phyloP scores from a whole-genome alignment of 2,113 vertebrate species.

The Alces alces region DNA sequence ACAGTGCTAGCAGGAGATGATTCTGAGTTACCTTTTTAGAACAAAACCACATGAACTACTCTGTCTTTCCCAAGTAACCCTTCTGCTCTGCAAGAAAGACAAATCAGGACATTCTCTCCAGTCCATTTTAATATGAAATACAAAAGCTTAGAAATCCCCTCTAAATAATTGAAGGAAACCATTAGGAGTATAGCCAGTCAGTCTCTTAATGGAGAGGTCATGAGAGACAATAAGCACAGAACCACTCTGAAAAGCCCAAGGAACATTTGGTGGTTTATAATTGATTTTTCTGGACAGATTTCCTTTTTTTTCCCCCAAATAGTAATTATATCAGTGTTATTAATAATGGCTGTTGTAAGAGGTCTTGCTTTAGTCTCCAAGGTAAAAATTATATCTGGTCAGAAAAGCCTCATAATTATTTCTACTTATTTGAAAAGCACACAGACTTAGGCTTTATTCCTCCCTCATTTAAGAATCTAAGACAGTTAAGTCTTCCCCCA shows the following conservation, averaged over 20 bases:
- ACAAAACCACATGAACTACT: slow-evolving; percentile 52
- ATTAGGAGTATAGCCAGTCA: slow-evolving; percentile 65
- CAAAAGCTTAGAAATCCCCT: slow-evolving; percentile 62
- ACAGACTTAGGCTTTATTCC: slow-evolving; percentile 30
- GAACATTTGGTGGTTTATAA: slow-evolving; percentile 68
- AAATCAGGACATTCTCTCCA: slow-evolving; percentile 37
- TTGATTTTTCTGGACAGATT: slow-evolving; percentile 75
- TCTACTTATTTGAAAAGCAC: slow-evolving; percentile 65
- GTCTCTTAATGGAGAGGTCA: slow-evolving; percentile 65
- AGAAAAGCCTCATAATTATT: slow-evolving; percentile 73
- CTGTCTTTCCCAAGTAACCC: background rate
- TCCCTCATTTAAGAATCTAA: slow-evolving; percentile 57
- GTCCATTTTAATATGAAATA: slow-evolving; percentile 69
- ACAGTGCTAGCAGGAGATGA: background rate
- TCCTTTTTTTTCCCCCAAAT: slow-evolving; percentile 57
- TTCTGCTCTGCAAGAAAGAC: slow-evolving; percentile 49
- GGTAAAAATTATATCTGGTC: slow-evolving; percentile 72
- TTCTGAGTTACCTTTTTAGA: background rate
- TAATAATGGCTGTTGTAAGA: slow-evolving; percentile 72
- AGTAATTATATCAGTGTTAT: slow-evolving; percentile 74
- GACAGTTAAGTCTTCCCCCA: slow-evolving; percentile 63
- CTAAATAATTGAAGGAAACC: slow-evolving; percentile 73
- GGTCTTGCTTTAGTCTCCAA: slow-evolving; percentile 62
- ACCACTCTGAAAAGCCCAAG: slow-evolving; percentile 56
- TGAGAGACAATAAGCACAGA: slow-evolving; percentile 34